A percentile compares a stretch with the other conserved stretches of the same genome.
These are phyloP conservation scores for Alethe diademata DNA, from an alignment of 2,113 vertebrate genomes.

Conservation along the genomic window DNA sequence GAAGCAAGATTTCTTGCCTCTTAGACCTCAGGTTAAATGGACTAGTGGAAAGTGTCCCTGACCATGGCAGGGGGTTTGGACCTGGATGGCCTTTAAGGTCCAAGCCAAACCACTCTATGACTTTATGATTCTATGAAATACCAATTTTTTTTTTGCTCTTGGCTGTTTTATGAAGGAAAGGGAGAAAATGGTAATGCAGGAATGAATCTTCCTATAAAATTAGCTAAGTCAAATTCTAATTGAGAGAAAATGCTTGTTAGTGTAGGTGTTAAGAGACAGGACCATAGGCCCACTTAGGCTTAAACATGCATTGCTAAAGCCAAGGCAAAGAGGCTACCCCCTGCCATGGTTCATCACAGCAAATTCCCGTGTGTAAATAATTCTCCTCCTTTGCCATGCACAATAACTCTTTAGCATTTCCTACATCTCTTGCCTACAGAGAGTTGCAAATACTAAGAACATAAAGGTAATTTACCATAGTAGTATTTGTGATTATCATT, in stretches of 20 bases:
- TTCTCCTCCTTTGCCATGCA: neutral
- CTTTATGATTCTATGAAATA: neutral
- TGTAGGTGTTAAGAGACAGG: neutral
- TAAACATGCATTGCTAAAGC: neutral
- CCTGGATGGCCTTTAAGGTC: too few relatives aligned
- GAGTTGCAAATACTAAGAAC: neutral
- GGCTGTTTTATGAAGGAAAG: neutral
- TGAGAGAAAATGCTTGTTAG: neutral
- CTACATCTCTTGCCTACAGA: neutral
- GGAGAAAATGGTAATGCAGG: neutral
- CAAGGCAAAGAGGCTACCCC: neutral
- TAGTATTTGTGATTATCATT: neutral
- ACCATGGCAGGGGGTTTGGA: neutral
- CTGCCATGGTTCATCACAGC: neutral
- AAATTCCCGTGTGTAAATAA: neutral
- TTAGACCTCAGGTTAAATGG: neutral
- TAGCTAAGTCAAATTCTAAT: neutral
- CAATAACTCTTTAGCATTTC: neutral
- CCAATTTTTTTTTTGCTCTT: neutral
- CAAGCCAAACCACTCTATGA: neutral
- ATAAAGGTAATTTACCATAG: neutral
- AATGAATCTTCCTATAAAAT: neutral
- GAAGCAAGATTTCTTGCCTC: neutral
- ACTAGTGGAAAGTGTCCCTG: neutral
- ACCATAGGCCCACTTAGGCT: neutral